phyloP scores from a whole-genome alignment of 1,140 invertebrate species.

The Monomorium pharaonis region DNA sequence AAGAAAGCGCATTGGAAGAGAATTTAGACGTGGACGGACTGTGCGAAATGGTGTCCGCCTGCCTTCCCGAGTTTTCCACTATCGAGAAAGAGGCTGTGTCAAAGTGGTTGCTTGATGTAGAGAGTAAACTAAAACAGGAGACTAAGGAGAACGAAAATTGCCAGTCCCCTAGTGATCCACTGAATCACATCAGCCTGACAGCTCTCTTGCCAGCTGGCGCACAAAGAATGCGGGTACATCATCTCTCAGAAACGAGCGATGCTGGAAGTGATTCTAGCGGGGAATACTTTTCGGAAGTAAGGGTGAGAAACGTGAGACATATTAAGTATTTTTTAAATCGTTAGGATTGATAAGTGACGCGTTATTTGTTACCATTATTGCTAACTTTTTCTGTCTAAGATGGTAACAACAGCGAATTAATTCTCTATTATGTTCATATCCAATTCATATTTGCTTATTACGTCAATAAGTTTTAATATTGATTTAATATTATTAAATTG shows the following conservation, averaged over 20 bases:
- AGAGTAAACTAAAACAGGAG: conserved; percentile 88
- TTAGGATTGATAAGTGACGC: too few species aligned
- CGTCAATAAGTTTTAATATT: too few species aligned
- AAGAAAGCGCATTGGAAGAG: conserved; percentile 92
- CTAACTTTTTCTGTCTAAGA: too few species aligned
- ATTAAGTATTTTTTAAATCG: neutral
- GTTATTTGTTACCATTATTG: too few species aligned
- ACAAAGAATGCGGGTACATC: conserved; percentile 87
- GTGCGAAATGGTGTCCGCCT: conserved; percentile 95
- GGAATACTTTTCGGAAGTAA: conserved; percentile 89
- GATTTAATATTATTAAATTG: too few species aligned
- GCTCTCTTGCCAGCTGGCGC: conserved; percentile 85
- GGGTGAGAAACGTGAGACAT: too few species aligned
- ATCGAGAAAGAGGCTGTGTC: conserved; percentile 92
- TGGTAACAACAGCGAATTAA: too few species aligned
- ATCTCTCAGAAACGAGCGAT: conserved; percentile 89
- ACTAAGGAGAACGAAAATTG: conserved; percentile 85
- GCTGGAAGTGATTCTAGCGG: conserved; percentile 87
- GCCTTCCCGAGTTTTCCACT: conserved; percentile 93
- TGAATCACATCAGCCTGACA: conserved; percentile 86
- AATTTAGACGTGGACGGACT: conserved; percentile 94
- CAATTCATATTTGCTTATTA: too few species aligned
- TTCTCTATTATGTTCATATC: too few species aligned
- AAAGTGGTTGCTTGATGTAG: conserved; percentile 94
- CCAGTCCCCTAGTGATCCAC: conserved; percentile 76